Conservation (phyloP, 2,797 vertebrate species). For the Microctenopoma steveboyesi region DNA sequence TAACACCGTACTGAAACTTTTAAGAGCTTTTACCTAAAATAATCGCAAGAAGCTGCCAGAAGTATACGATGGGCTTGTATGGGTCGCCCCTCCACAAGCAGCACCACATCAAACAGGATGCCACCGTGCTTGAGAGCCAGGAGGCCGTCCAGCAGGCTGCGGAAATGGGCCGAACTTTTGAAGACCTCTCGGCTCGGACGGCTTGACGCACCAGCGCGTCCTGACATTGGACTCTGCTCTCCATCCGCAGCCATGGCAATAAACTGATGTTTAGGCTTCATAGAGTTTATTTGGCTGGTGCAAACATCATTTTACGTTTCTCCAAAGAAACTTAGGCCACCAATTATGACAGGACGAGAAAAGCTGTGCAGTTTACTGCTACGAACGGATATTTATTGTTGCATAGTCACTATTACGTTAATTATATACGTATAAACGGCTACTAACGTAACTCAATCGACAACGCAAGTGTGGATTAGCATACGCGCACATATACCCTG, state of each 20-base stretch:
- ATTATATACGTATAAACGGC: not conserved
- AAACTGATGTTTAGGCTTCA: slow-evolving; percentile 53
- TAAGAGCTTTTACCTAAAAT: slow-evolving; percentile 89
- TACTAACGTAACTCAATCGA: not conserved
- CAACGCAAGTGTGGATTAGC: not conserved
- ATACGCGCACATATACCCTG: not conserved
- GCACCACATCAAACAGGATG: slow-evolving; percentile 92
- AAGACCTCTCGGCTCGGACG: slow-evolving; percentile 85
- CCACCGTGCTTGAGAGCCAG: slow-evolving; percentile 87
- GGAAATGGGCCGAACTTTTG: slow-evolving; percentile 87
- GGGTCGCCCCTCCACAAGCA: slow-evolving; percentile 90
- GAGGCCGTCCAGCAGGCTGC: slow-evolving; percentile 90
- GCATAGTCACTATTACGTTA: not conserved
- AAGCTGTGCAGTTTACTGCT: slow-evolving; percentile 16
- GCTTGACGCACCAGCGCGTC: slow-evolving; percentile 67
- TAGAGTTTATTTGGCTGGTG: slow-evolving; percentile 7
- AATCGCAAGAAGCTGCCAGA: slow-evolving; percentile 94
- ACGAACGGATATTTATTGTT: not conserved
- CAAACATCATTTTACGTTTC: not conserved
- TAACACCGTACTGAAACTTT: fast-evolving
- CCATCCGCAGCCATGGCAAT: slow-evolving; percentile 85
- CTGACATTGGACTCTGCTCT: slow-evolving; percentile 70
- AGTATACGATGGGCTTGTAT: slow-evolving; percentile 95
- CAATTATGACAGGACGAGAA: not conserved
- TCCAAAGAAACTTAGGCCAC: not conserved